Conservation (phyloP, 2,888 invertebrate genomes). For the Xylocampa areola region DNA sequence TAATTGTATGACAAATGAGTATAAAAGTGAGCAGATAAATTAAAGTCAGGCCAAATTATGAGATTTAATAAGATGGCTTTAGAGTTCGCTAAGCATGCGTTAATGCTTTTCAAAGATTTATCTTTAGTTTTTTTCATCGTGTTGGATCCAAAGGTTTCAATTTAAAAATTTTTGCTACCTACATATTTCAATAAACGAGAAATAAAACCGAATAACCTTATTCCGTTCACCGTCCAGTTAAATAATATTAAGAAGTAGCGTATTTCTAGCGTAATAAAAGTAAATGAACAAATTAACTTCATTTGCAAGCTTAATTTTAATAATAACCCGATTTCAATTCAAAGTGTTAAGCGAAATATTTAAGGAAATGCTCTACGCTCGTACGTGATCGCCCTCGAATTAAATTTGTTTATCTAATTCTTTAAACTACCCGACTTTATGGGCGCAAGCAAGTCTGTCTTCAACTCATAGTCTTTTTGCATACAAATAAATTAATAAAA, state of each 20-base stretch:
- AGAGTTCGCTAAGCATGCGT: too few species aligned
- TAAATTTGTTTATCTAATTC: conserved; percentile 43
- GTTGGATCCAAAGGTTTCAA: background rate
- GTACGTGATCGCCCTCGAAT: conserved; percentile 56
- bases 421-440: conserved; percentile 18
- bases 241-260: conserved; percentile 18
- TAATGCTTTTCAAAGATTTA: too few species aligned
- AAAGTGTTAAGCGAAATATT: conserved; percentile 50
- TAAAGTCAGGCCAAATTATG: too few species aligned
- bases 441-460: too few species aligned
- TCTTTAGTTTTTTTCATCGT: too few species aligned
- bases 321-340: conserved; percentile 64
- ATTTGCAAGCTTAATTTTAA: conserved; percentile 57
- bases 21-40: background rate
- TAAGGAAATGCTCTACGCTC: conserved; percentile 33
- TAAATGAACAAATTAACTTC: conserved; percentile 37
- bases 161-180: background rate
- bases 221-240: conserved; percentile 10
- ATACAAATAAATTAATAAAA: too few species aligned
- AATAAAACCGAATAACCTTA: conserved; percentile 4
- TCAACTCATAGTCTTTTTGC: too few species aligned
- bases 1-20: background rate
- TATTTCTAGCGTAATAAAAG: conserved; percentile 25
- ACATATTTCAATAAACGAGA: background rate
- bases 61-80: too few species aligned